Evolutionary conservation across 2,888 invertebrate genomes (phyloP).

Genomic region (Melanostoma mellinum): DNA sequence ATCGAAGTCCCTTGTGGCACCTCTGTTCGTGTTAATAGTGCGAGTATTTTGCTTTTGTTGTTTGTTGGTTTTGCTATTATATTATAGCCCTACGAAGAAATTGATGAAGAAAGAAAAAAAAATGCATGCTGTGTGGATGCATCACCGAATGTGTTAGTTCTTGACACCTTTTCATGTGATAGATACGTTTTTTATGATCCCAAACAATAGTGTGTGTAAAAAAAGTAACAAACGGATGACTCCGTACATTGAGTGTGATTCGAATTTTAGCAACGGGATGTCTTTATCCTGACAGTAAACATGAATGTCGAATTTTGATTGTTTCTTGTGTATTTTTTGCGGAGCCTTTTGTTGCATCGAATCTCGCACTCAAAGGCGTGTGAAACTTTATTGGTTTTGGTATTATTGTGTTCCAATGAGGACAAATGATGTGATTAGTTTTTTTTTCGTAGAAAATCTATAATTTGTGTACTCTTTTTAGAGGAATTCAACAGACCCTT

Average conservation of each 20-base stretch:
- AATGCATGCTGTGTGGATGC: conserved; percentile 60
- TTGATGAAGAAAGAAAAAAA: conserved; percentile 14
- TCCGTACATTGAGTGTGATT: conserved; percentile 24
- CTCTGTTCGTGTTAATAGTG: conserved; percentile 66
- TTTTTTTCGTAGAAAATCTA: conserved; percentile 44
- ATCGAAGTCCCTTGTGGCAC: conserved; percentile 67
- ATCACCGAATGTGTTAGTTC: conserved; percentile 66
- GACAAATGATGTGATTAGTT: conserved; percentile 65
- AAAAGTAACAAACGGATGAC: conserved; percentile 30
- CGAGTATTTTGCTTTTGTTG: conserved; percentile 60
- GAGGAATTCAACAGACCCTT: background rate
- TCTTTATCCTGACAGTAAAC: conserved; percentile 50
- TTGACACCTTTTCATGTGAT: conserved; percentile 71
- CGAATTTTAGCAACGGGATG: conserved; percentile 61
- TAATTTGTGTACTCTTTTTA: conserved; percentile 15
- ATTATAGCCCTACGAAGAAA: conserved; percentile 39
- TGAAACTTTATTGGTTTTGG: conserved; percentile 64
- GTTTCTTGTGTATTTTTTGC: conserved; percentile 2
- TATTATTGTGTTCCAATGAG: conserved; percentile 35
- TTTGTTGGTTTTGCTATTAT: conserved; percentile 72
- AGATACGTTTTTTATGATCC: conserved; percentile 56
- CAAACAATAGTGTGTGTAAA: conserved; percentile 39
- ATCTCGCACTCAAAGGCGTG: conserved; percentile 51
- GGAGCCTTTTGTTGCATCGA: conserved; percentile 16
- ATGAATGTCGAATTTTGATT: conserved; percentile 14